These are phyloP conservation scores for Harpagifer antarcticus DNA, from an alignment of 2,797 vertebrate species.

Conservation along the genomic window DNA sequence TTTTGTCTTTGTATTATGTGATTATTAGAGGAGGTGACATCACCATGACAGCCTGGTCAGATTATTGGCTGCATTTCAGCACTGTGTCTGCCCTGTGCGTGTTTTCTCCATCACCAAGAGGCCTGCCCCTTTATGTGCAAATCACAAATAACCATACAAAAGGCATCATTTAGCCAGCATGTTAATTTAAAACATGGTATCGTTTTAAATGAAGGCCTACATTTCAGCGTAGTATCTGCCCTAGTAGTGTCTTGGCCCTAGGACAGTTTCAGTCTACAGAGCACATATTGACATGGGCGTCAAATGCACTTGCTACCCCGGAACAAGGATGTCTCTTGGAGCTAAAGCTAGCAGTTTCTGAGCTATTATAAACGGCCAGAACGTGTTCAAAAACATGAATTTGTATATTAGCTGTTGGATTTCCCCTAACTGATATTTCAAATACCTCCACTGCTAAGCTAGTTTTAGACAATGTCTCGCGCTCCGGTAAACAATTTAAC, in stretches of 20 bases:
- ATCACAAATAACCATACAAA: background rate
- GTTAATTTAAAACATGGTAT: background rate
- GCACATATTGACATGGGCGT: constrained; percentile 78
- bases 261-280: constrained; percentile 10
- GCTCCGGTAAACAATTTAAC: constrained; percentile 48
- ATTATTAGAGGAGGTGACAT: constrained; percentile 40
- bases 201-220: background rate
- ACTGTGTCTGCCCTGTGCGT: background rate
- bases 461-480: constrained; percentile 31
- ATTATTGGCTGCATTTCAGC: constrained; percentile 33
- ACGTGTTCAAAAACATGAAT: fast-evolving
- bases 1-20: background rate
- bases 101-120: constrained; percentile 39
- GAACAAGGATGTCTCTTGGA: constrained; percentile 75
- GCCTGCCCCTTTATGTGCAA: constrained; percentile 28
- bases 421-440: background rate
- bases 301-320: constrained; percentile 80
- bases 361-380: background rate
- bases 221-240: background rate
- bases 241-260: background rate
- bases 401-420: background rate
- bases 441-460: background rate
- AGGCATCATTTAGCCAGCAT: background rate
- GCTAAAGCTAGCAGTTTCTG: constrained; percentile 33
- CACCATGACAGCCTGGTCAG: constrained; percentile 16